Percentiles rank a stretch among this genome's conserved stretches.
phyloP scores from a whole-genome alignment of 2,888 invertebrate species.

The Pristionchus entomophagus region DNA sequence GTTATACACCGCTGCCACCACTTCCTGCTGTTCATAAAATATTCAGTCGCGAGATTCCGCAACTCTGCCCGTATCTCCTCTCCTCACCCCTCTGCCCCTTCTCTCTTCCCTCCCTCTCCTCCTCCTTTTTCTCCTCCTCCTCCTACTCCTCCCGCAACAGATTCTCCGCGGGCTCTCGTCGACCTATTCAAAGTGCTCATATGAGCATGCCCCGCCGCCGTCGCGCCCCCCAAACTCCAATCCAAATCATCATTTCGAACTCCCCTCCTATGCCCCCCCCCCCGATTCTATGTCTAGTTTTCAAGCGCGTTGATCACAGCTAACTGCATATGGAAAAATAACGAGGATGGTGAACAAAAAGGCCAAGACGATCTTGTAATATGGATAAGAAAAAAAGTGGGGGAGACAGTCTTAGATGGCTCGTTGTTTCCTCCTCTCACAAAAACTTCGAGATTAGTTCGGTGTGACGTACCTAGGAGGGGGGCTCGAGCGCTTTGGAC shows the following conservation, averaged over 20 bases:
- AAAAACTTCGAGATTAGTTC: slow-evolving; percentile 5
- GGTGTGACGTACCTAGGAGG: background rate
- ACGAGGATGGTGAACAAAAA: background rate
- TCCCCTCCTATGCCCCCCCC: background rate
- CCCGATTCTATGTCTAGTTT: background rate
- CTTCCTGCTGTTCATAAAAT: background rate
- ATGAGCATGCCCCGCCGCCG: background rate
- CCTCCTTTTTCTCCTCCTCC: background rate
- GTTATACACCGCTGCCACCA: background rate
- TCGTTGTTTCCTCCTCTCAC: background rate
- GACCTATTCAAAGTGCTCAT: slow-evolving; percentile 23
- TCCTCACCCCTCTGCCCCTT: no score
- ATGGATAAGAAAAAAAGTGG: background rate
- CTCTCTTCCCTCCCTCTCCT: background rate
- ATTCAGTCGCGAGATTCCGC: slow-evolving; percentile 34
- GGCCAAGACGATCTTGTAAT: background rate
- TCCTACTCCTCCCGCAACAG: background rate
- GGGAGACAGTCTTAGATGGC: background rate
- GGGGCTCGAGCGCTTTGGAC: background rate
- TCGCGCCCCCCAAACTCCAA: background rate
- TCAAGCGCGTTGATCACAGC: background rate
- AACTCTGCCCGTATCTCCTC: background rate
- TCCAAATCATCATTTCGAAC: background rate
- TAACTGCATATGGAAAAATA: background rate
- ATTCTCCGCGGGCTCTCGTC: background rate